Base-by-base conservation (phyloP, 2,888 invertebrate genomes). In the Ichneumoninae sp. region DNA sequence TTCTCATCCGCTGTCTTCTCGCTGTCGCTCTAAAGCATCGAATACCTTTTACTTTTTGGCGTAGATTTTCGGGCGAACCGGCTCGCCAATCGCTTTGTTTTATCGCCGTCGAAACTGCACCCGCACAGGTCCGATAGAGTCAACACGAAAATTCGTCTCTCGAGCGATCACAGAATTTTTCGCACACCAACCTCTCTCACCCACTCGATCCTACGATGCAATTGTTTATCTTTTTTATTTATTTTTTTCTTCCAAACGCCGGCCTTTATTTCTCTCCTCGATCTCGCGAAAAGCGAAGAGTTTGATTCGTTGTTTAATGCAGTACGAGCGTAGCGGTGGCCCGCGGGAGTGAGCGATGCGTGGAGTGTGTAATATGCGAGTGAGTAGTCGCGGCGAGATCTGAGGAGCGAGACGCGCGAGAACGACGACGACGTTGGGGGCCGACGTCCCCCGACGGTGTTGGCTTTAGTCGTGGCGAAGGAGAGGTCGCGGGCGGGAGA, bases 351-450 rank as follows among this genome's bases (percentile, higher is more conserved):
- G 30, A 16, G 74, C 44, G 74, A 30, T n/a, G 60, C 7, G 60
- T 26, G 30, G 47, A 47, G 54, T 71, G 74, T 70, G 30, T 33
- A 74, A 74, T 54, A 60, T 65, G 71, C 47, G 71, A 74, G 57
- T 57, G 40, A 76, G 50, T 57, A 60, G 74, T 71, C 84, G 74
- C 84, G 81, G 78, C 80, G 72, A 80, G 69, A 80, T 74, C 74
- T 66, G 72, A 75, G 66, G 65, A 69, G 57, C 65, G 77, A 76
- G 62, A 72, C 76, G 80, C 75, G 65, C 81, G 82, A 84, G 84
- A 75, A 62, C 89, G 85, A 86, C 74, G 85, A 80, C 84, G 87
- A 80, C 84, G 82, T 71, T 83, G 65, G 76, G 80, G 85, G 87
- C 74, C 74, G 74, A 74, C 74, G 74, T 66, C 40, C 40, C 60